Conservation (phyloP, 2,113 vertebrate genomes). For the Pelvicachromis taeniatus region DNA sequence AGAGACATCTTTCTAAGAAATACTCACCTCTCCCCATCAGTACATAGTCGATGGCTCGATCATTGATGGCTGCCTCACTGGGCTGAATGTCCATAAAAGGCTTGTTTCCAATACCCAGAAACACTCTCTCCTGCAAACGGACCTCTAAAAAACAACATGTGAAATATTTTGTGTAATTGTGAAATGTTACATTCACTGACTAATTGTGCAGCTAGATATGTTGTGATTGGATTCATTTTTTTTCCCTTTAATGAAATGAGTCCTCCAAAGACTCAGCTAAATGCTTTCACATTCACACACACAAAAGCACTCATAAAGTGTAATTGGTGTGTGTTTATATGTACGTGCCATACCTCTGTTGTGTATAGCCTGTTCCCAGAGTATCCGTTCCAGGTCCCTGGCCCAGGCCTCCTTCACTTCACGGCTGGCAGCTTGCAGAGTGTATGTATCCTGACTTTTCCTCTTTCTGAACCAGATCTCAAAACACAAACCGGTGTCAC, state of each 20-base stretch:
- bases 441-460: conserved; percentile 76
- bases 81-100: conserved; percentile 80
- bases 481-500: conserved; percentile 73
- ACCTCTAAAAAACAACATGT: conserved; percentile 59
- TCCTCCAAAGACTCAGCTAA: background rate
- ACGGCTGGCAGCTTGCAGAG: conserved; percentile 58
- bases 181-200: background rate
- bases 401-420: conserved; percentile 73
- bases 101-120: conserved; percentile 79
- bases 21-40: conserved; percentile 66
- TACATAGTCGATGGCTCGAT: conserved; percentile 71
- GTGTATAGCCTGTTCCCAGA: conserved; percentile 77
- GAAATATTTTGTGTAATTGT: background rate
- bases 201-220: background rate
- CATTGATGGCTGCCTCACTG: conserved; percentile 75
- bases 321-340: background rate
- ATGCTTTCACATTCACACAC: background rate
- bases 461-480: conserved; percentile 80
- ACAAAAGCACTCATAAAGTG: background rate
- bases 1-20: background rate
- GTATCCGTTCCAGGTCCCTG: conserved; percentile 74
- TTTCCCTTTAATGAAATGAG: background rate
- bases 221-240: background rate
- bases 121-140: conserved; percentile 78
- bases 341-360: conserved; percentile 68